Conservation (phyloP, 1,140 invertebrate genomes). For the Panagrolaimus sp. region DNA sequence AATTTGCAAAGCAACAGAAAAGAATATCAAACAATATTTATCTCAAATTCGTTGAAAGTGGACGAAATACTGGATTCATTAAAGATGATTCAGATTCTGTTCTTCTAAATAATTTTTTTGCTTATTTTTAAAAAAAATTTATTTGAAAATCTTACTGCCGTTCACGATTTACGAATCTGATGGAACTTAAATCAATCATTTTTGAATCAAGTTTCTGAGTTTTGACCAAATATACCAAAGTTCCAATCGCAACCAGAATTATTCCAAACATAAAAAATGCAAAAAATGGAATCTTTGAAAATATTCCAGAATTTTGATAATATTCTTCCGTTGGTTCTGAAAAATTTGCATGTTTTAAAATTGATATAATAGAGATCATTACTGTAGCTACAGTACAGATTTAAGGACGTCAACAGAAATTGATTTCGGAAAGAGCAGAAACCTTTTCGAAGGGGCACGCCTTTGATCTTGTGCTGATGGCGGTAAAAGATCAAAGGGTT, state of each 20-base stretch:
- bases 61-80: constrained; percentile 6
- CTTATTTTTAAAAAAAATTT: not conserved
- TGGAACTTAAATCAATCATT: not conserved
- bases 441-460: too few species aligned
- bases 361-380: not conserved
- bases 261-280: not conserved
- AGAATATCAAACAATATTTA: not conserved
- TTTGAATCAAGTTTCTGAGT: not conserved
- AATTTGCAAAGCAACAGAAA: not conserved
- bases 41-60: not conserved
- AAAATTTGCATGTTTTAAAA: not conserved
- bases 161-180: not conserved
- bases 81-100: constrained; percentile 2
- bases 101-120: not conserved
- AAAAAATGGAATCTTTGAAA: not conserved
- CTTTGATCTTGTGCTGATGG: too few species aligned
- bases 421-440: too few species aligned
- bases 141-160: not conserved
- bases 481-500: too few species aligned
- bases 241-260: not conserved
- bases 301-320: not conserved
- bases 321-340: not conserved
- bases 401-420: too few species aligned
- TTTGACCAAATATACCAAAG: not conserved
- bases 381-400: not conserved